Evolutionary conservation across 2,113 vertebrate genomes (phyloP).

Genomic region (Coryphaenoides rupestris): DNA sequence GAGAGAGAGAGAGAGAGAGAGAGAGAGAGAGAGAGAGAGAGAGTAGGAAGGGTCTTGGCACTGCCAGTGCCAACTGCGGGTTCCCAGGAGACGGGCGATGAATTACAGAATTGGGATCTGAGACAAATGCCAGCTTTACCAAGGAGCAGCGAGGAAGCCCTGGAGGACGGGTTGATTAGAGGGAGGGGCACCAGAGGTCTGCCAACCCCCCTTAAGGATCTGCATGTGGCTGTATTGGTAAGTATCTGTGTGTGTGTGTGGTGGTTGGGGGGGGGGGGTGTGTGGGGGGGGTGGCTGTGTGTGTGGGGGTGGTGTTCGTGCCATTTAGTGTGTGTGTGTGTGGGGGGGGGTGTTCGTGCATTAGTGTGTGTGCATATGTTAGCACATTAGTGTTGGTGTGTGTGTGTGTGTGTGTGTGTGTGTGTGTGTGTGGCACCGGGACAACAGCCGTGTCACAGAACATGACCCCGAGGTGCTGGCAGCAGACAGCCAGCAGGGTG

Average conservation of each 20-base stretch:
- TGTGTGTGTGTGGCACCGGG: constrained; percentile 48
- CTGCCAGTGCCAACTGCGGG: constrained; percentile 57
- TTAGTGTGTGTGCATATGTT: not conserved
- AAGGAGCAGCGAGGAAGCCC: constrained; percentile 53
- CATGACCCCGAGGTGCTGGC: constrained; percentile 70
- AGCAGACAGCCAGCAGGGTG: constrained; percentile 73
- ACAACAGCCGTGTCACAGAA: constrained; percentile 72
- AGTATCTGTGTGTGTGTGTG: constrained; percentile 6
- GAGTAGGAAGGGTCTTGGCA: constrained; percentile 49
- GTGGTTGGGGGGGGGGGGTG: not conserved
- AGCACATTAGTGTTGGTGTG: not conserved
- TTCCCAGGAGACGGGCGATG: constrained; percentile 70
- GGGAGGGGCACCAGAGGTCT: constrained; percentile 59
- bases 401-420: not conserved
- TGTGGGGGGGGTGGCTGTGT: not conserved
- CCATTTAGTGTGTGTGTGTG: constrained; percentile 5
- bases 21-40: constrained; percentile 9
- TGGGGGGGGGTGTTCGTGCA: not conserved
- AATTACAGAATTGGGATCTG: constrained; percentile 77
- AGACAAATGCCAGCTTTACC: constrained; percentile 72
- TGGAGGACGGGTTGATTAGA: constrained; percentile 71
- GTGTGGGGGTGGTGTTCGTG: not conserved
- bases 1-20: constrained; percentile 10
- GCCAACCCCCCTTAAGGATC: constrained; percentile 65
- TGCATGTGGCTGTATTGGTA: constrained; percentile 15